Conservation (phyloP, 2,888 invertebrate genomes). For the Didymodactylos carnosus region DNA sequence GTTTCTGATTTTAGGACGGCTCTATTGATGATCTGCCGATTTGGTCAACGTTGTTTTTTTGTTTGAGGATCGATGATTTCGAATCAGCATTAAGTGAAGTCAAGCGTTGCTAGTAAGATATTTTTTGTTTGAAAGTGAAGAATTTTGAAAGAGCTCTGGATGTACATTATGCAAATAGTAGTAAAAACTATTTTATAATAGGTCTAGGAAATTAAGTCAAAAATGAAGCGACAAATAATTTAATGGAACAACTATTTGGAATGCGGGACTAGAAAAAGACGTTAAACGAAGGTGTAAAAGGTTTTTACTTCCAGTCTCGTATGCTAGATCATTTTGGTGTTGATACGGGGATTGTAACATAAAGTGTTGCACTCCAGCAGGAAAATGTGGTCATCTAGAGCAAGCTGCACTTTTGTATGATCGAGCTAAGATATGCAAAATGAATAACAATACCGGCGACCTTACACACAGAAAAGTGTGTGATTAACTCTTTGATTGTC, state of each 20-base stretch:
- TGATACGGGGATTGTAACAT: neutral
- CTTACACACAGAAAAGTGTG: too few species aligned
- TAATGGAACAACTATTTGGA: neutral
- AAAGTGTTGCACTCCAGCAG: neutral
- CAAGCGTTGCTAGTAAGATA: constrained; percentile 25
- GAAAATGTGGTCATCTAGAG: neutral
- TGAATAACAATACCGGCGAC: too few species aligned
- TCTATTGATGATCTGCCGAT: constrained; percentile 58
- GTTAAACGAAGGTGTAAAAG: neutral
- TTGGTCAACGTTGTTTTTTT: constrained; percentile 83
- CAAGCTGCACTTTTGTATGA: neutral
- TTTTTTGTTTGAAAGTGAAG: neutral
- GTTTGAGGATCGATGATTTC: constrained; percentile 67
- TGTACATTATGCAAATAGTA: too few species aligned
- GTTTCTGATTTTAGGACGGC: constrained; percentile 43
- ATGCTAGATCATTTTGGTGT: neutral
- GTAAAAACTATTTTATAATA: neutral
- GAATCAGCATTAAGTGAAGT: constrained; percentile 60
- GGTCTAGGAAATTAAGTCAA: neutral
- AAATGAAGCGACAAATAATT: neutral
- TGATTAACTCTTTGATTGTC: too few species aligned
- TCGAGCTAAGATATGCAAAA: neutral
- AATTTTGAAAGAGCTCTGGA: neutral
- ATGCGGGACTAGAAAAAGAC: neutral
- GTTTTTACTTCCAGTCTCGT: neutral